Conservation (phyloP, 1,140 invertebrate species). For the Tetramorium alpestre region DNA sequence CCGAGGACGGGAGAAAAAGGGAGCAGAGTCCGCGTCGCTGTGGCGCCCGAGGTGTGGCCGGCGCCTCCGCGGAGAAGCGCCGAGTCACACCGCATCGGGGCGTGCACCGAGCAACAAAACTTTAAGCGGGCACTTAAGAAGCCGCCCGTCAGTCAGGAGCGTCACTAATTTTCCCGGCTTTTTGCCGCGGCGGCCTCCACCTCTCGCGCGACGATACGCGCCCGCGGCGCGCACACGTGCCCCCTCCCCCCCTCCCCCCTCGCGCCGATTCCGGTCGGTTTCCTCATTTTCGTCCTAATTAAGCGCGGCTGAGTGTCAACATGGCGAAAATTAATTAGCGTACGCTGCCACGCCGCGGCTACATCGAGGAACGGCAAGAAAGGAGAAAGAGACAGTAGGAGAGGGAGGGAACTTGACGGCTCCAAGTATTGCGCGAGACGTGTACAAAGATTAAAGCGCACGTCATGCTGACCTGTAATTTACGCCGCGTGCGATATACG, state of each 20-base stretch:
- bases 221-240: conserved; percentile 29
- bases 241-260: not conserved
- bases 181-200: conserved; percentile 27
- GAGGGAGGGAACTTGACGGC: conserved; percentile 2
- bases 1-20: conserved; percentile 56
- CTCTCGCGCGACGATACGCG: not conserved
- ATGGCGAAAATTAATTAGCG: conserved; percentile 46
- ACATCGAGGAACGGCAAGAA: not conserved
- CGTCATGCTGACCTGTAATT: conserved; percentile 29
- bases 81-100: conserved; percentile 66
- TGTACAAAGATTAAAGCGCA: not conserved
- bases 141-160: conserved; percentile 72
- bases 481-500: conserved; percentile 22
- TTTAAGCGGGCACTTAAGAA: conserved; percentile 79
- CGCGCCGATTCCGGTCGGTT: not conserved
- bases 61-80: conserved; percentile 75
- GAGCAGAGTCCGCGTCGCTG: conserved; percentile 67
- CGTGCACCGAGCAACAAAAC: conserved; percentile 71
- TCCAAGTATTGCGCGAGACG: conserved; percentile 3
- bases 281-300: conserved; percentile 38
- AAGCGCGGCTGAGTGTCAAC: conserved; percentile 39
- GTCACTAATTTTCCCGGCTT: conserved; percentile 77
- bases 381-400: not conserved
- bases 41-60: conserved; percentile 81
- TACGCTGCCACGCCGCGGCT: not conserved